Base-by-base conservation (phyloP, 2,888 invertebrate species). In the Theretra japonica region DNA sequence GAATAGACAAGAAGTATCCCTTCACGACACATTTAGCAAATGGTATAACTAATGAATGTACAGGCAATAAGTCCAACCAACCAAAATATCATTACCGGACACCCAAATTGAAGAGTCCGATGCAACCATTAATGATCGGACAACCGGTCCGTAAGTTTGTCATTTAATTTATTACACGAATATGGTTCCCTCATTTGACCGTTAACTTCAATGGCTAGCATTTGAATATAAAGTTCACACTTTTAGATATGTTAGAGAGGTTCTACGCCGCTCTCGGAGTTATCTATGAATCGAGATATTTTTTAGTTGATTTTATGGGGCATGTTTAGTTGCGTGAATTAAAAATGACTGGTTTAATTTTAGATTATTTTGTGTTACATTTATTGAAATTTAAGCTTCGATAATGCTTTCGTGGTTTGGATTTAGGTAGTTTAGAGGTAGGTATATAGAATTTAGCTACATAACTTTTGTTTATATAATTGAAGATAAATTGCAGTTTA, bases 141-240 rank as follows among this genome's bases (percentile, higher is more conserved):
- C 41, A 70, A 73, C 75, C 73, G 75, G 75, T 74, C 73, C 53
- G 74, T 76, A 69, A 62, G 75, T 76, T 71, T 72, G 70, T 71
- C 72, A 50, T 73, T 75, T 77, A 75, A 80, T 78, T 78, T 77
- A 77, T 79, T 76, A 75, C 73, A 76, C 70, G 75, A 75, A 77
- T 77, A 80, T 74, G 76, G 59, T 78, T 74, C 70, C 69, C 73
- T 75, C 70, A 70, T 28, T 53, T 25, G 41, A 75, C 75, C 76
- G 74, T 76, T 75, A 73, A 58, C 23, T 72, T 69, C 68, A 71
- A 74, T 72, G 56, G 73, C 71, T 72, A 57, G 73, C 72, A 72
- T 74, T 72, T 48, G 68, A 74, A 73, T 74, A 53, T 70, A 74
- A 74, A 71, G 68, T 60, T 68, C 33, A 71, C 59, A 70, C 53